Base-by-base conservation (phyloP, 1,140 invertebrate genomes). In the Ganaspis sp. region DNA sequence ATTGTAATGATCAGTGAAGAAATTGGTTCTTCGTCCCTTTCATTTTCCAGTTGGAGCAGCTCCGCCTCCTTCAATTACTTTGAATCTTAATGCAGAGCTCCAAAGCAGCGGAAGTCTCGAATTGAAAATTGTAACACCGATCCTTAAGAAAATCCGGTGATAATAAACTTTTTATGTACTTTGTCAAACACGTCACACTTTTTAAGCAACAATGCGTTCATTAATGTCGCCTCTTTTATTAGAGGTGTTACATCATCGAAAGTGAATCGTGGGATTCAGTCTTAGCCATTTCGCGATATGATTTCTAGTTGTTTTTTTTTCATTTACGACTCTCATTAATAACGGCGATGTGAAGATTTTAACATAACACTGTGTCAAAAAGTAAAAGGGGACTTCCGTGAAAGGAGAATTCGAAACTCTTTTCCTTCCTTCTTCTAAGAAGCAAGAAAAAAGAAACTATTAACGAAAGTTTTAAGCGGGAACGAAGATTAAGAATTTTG, bases 1-100 rank as follows among this genome's bases (percentile, higher is more conserved):
- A 29, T 64, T 64, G 29, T 29, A 64, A 64, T 64, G 26, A 29
- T 9, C 58, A 29, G 58, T 64, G 58, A 64, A 64, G 58, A 64
- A 64, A 64, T 64, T 12, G 23, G 26, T 64, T 6, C 58, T 34
- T n/a, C 23, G 58, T 64, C 58, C 58, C 58, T 64, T 64, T 64
- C 58, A 64, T 64, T 64, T 64, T 64, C 58, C 23, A 15, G 54
- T 15, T 64, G 23, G 15, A 58, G 54, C 21, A 58, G 21, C 21
- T 58, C 54, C 21, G 58, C 58, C 23, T 64, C 26, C 12, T 64
- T n/a, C 23, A 64, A 64, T 64, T 26, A 17, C 45, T 49, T 64
- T 15, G 4, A 29, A 26, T n/a, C 12, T 12, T 6, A 5, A 34
- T 9, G 9, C 45, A 15, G 1, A 29, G 26, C 23, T 29, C 26